Evolutionary conservation across 2,888 invertebrate species (phyloP).

Genomic region (Melinaea menophilus): DNA sequence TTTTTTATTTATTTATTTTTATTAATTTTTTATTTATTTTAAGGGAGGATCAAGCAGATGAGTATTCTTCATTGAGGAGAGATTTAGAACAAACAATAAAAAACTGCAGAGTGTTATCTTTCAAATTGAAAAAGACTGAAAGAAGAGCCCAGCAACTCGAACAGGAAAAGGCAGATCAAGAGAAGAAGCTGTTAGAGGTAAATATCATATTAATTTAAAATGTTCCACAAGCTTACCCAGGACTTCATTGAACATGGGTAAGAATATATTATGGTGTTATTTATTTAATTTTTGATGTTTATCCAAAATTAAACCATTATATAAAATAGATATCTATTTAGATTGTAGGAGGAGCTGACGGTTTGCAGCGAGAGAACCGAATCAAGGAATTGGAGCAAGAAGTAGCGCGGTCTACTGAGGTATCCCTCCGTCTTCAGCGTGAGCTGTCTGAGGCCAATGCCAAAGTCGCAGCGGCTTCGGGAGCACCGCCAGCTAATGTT

Average conservation of each 20-base stretch:
- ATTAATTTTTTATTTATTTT: too few species aligned
- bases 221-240: too few species aligned
- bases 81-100: conserved; percentile 98
- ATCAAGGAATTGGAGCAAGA: conserved; percentile 92
- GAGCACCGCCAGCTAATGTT: conserved; percentile 63
- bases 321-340: conserved; percentile 33
- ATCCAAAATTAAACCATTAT: too few species aligned
- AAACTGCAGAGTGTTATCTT: conserved; percentile 98
- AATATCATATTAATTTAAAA: conserved; percentile 19
- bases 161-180: conserved; percentile 86
- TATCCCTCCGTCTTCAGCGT: conserved; percentile 81
- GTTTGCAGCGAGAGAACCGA: conserved; percentile 80
- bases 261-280: too few species aligned
- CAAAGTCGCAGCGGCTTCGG: conserved; percentile 68
- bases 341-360: conserved; percentile 78
- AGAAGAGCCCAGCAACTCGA: conserved; percentile 92
- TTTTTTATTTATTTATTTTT: too few species aligned
- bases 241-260: too few species aligned
- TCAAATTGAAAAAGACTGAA: conserved; percentile 97
- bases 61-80: conserved; percentile 94
- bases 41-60: conserved; percentile 97
- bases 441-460: conserved; percentile 83
- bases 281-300: too few species aligned
- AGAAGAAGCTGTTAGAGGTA: conserved; percentile 81
- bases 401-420: conserved; percentile 87